Percentiles rank a stretch among this genome's conserved stretches.
These are phyloP conservation scores for Aplodontia rufa DNA, from an alignment of 2,113 vertebrate genomes.

Conservation along the genomic window DNA sequence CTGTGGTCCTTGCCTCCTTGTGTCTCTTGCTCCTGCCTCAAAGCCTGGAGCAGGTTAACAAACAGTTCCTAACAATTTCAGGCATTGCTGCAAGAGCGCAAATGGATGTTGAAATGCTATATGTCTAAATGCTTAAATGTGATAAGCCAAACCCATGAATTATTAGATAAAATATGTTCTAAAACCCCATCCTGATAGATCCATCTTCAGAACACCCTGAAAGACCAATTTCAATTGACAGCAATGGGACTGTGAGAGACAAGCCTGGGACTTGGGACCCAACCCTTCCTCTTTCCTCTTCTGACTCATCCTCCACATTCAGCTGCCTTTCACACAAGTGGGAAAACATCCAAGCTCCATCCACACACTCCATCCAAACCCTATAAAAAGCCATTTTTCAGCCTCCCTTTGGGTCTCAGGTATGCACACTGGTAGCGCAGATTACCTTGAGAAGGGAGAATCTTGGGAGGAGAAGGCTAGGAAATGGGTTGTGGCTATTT, in stretches of 20 bases:
- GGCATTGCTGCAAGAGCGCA: neutral
- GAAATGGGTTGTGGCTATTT: neutral
- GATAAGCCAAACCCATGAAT: neutral
- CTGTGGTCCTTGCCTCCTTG: neutral
- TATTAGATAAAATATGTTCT: neutral
- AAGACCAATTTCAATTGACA: neutral
- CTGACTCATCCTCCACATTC: neutral
- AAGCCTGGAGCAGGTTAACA: neutral
- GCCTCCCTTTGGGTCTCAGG: neutral
- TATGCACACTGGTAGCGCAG: neutral
- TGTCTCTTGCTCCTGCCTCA: neutral
- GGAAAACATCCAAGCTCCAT: neutral
- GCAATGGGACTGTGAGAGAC: neutral
- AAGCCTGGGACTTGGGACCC: neutral
- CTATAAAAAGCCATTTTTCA: neutral
- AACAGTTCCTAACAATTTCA: neutral
- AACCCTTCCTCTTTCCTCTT: neutral
- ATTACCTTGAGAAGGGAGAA: neutral
- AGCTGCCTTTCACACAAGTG: neutral
- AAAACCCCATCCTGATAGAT: neutral
- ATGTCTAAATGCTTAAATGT: neutral
- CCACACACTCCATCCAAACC: neutral
- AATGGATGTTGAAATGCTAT: too few species aligned
- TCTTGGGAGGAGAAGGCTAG: neutral
- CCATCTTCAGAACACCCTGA: neutral